Evolutionary conservation across 2,113 vertebrate genomes (phyloP).

Genomic region (Galeopterus variegatus): DNA sequence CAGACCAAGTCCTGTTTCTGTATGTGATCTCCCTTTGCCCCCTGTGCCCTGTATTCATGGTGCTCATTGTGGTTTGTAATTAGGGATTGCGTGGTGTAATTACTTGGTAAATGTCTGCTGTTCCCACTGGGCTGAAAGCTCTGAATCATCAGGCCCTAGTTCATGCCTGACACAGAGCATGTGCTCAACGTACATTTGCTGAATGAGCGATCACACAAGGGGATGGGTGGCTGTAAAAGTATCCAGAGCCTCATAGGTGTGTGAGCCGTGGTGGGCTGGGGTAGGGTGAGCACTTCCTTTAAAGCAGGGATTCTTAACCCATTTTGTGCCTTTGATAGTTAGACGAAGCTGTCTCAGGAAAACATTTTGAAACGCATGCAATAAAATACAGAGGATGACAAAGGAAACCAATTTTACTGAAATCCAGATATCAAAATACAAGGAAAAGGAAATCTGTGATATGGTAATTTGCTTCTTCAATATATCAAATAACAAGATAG

Average conservation of each 20-base stretch:
- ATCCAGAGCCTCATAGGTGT: not conserved
- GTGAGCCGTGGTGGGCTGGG: not conserved
- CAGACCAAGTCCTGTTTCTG: accelerated
- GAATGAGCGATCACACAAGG: accelerated
- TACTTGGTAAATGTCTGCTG: not conserved
- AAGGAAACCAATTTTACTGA: not conserved
- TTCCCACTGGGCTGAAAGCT: not conserved
- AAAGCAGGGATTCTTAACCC: not conserved
- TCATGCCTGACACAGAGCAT: accelerated
- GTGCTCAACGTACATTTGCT: too few species aligned
- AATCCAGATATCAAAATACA: not conserved
- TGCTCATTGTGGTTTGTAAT: not conserved
- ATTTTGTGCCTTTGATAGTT: not conserved
- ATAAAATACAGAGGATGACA: not conserved
- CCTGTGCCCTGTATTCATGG: not conserved
- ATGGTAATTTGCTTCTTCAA: not conserved
- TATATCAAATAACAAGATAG: not conserved
- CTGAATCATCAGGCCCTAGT: not conserved
- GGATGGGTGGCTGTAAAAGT: accelerated
- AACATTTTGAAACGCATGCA: not conserved
- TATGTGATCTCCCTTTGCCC: accelerated
- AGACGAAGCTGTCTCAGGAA: not conserved
- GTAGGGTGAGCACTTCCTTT: not conserved
- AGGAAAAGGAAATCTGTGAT: not conserved
- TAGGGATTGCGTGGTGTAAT: accelerated